A percentile compares a stretch with the other conserved stretches of the same genome.
Conservation (phyloP, 1,140 invertebrate species). For the Drosophila willistoni region DNA sequence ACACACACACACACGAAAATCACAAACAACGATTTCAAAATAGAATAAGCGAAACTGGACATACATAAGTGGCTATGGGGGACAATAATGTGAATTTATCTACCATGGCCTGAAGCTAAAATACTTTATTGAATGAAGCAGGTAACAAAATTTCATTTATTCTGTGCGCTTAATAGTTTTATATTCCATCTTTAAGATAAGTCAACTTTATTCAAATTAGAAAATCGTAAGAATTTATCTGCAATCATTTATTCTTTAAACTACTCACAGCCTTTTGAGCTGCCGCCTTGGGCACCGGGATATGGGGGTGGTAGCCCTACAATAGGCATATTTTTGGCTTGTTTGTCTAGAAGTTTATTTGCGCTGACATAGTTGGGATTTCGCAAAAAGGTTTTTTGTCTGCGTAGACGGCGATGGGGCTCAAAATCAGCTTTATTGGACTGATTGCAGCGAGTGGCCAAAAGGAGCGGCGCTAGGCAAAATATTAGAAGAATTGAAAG, state of each 20-base stretch:
- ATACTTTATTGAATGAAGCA: neutral
- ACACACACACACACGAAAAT: slow-evolving; percentile 4
- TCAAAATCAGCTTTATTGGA: too few species aligned
- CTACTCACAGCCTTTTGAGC: neutral
- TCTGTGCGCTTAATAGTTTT: too few species aligned
- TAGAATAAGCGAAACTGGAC: slow-evolving; percentile 9
- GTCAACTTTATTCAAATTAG: too few species aligned
- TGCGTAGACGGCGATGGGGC: too few species aligned
- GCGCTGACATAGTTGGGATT: slow-evolving; percentile 1
- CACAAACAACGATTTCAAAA: slow-evolving; percentile 17
- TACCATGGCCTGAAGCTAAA: neutral
- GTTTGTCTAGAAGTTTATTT: neutral
- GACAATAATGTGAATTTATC: slow-evolving; percentile 9
- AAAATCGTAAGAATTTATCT: too few species aligned
- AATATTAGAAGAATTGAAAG: neutral
- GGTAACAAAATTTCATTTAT: too few species aligned
- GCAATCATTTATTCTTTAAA: neutral
- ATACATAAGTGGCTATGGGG: slow-evolving; percentile 5
- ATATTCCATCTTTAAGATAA: neutral
- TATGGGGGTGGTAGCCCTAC: neutral
- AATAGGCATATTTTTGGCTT: neutral
- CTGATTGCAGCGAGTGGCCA: neutral
- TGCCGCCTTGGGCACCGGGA: neutral
- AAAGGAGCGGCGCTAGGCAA: neutral
- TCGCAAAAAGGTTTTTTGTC: neutral